phyloP scores from a whole-genome alignment of 2,888 invertebrate species.

The Xylota segnis region DNA sequence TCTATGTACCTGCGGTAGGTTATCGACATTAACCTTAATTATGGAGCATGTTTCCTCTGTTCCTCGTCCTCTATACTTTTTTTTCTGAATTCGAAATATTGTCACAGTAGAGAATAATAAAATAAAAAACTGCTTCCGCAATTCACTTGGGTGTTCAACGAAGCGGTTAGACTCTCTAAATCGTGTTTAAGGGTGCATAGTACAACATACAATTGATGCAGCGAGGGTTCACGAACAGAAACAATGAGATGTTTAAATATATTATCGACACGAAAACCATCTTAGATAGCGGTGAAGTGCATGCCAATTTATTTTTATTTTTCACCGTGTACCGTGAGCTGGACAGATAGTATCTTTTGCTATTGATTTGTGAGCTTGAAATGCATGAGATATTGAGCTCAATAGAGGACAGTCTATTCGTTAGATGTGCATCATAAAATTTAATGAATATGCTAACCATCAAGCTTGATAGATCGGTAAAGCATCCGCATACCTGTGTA shows the following conservation, averaged over 20 bases:
- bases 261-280: slow-evolving; percentile 5
- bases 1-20: neutral
- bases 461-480: no score
- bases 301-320: neutral
- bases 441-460: no score
- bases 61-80: neutral
- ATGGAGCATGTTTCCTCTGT: neutral
- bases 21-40: neutral
- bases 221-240: slow-evolving; percentile 8
- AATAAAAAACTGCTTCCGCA: neutral
- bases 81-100: neutral
- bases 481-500: no score
- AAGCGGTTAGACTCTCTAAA: neutral
- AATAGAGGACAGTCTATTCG: no score
- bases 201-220: neutral
- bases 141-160: neutral
- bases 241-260: slow-evolving; percentile 2
- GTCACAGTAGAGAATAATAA: neutral
- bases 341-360: neutral
- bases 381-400: no score
- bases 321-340: neutral
- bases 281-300: neutral
- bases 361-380: neutral
- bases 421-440: no score
- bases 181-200: slow-evolving; percentile 3